Base-by-base conservation (phyloP, 2,113 vertebrate species). In the Falcunculus frontatus region DNA sequence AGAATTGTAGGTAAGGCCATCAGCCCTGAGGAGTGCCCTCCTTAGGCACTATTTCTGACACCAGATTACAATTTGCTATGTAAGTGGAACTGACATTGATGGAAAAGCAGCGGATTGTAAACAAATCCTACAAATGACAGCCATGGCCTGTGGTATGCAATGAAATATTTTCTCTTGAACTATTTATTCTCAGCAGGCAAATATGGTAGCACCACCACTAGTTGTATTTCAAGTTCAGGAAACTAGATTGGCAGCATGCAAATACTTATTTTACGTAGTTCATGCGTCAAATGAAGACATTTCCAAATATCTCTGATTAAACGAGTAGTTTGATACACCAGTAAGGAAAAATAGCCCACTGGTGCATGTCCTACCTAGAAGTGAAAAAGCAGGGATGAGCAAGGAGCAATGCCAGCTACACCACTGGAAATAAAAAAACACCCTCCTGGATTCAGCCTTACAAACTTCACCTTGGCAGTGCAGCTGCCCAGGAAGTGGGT, bases 71-170 rank as follows among this genome's bases (percentile, higher is more conserved):
- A 44, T 87, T 83, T 77, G 35, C 55, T 65, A 1, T 44, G 17
- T 78, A 75, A 95, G 68, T 80, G 53, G 62, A 91, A 84, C 67
- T 87, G 96, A 94, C 89, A 82, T 23, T 93, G 96, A 95, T 86
- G 47, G 84, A 82, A 87, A 93, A 94, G 78, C 42, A 86, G 53
- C 73, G 79, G 72, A 64, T 68, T 50, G 68, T 84, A 92, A 68
- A 68, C 75, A 84, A 96, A 81, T 75, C 49, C 35, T 73, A 60
- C 81, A 89, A 93, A 69, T 82, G 47, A 50, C 80, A 84, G 33
- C 42, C 30, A 33, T 50, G 35, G 60, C 57, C 53, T 89, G 62
- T 49, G 60, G 44, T 69, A 39, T 41, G 42, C 65, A 69, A 30
- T 46, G 33, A 87, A 70, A 49, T 85, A 44, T 74, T 85, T 95